Conservation (phyloP, 2,888 invertebrate genomes). For the Diplolepis rosae region DNA sequence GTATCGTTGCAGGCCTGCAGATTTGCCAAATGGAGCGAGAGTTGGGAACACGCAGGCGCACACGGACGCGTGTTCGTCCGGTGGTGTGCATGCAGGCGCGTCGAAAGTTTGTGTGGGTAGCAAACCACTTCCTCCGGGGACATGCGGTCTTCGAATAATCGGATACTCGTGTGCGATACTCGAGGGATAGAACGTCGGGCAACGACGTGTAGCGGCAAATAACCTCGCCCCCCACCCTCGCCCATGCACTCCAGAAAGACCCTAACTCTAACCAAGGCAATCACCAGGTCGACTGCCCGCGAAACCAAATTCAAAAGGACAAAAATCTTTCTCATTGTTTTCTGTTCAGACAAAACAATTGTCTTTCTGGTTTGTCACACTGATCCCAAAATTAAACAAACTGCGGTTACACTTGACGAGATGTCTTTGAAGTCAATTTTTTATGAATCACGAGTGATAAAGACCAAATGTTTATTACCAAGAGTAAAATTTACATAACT, state of each 20-base stretch:
- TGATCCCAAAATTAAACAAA: too few species aligned
- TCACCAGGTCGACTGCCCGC: not conserved
- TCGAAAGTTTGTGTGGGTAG: conserved; percentile 38
- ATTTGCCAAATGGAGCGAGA: conserved; percentile 62
- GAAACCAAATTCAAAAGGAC: not conserved
- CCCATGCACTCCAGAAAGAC: not conserved
- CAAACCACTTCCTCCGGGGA: conserved; percentile 65
- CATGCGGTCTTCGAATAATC: conserved; percentile 67
- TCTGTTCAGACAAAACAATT: too few species aligned
- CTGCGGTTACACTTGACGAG: too few species aligned
- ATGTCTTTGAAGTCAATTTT: too few species aligned
- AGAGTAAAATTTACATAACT: not conserved
- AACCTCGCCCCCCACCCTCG: conserved; percentile 3
- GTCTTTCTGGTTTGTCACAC: too few species aligned
- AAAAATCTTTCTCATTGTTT: too few species aligned
- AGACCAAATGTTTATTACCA: not conserved
- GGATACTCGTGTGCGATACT: conserved; percentile 63
- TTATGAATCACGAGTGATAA: too few species aligned
- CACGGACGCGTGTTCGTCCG: conserved; percentile 34
- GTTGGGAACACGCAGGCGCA: conserved; percentile 32
- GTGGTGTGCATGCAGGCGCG: conserved; percentile 36
- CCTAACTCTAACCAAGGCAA: not conserved
- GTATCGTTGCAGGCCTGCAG: conserved; percentile 60
- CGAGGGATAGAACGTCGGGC: conserved; percentile 51
- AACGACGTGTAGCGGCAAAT: conserved; percentile 17